Evolutionary conservation across 2,113 vertebrate species (phyloP).

Genomic region (Pseudois nayaur): DNA sequence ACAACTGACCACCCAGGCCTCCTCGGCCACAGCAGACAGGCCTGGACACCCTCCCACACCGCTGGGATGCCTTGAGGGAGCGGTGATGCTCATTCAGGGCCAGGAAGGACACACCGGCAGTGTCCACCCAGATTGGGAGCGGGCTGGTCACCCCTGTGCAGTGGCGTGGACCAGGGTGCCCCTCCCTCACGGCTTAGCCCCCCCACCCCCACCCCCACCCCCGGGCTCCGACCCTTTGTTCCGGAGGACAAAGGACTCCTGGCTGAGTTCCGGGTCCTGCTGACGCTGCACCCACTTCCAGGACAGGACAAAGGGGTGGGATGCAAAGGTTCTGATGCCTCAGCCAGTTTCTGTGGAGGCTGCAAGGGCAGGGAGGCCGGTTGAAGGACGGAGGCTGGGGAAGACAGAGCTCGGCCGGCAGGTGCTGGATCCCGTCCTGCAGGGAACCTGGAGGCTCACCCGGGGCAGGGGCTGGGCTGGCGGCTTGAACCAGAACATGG

Average conservation of each 20-base stretch:
- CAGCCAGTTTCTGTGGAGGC: background rate
- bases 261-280: background rate
- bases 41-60: fast-evolving
- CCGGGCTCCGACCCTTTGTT: background rate
- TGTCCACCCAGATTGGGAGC: no score
- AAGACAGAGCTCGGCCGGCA: background rate
- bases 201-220: no score
- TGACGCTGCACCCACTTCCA: background rate
- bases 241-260: background rate
- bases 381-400: background rate
- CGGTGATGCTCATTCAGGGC: fast-evolving
- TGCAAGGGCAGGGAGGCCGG: background rate
- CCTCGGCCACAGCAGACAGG: fast-evolving
- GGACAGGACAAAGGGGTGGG: background rate
- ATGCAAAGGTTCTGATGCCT: background rate
- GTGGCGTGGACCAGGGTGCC: fast-evolving
- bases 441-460: background rate
- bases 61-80: background rate
- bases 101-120: no score
- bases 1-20: background rate
- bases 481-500: fast-evolving
- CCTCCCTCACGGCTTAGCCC: background rate
- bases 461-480: background rate
- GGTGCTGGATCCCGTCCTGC: fast-evolving
- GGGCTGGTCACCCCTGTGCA: fast-evolving